Base-by-base conservation (phyloP, 1,140 invertebrate species). In the Oscheius sp. region DNA sequence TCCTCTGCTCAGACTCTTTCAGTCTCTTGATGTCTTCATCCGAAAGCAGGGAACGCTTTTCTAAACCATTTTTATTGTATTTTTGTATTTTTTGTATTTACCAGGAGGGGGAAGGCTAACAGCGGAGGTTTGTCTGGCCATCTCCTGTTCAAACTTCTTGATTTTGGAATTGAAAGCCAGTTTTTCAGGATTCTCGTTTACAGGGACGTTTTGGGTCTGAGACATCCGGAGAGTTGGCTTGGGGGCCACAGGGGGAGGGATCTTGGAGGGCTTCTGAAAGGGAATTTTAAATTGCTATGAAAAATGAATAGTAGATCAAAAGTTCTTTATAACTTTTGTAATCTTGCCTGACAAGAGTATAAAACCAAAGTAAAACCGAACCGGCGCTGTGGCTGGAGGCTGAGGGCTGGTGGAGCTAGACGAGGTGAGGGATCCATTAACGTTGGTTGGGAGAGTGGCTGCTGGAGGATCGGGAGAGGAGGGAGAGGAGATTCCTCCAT, bases 201-300 rank as follows among this genome's bases (percentile, higher is more conserved):
- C 10, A 10, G 74, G 45, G 35, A 74, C 36, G 32, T 58, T 74
- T 20, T 18, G n/a, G 7, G 55, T 52, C 20, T 68, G 77, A 31
- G 46, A n/a, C 0, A n/a, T 74, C 15, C 59, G 78, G 36, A 77
- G 28, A 32, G 31, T 45, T 3, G 73, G 73, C 46, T 79, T 79
- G 0, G 77, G 77, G 2, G 77, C 77, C 18, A 79, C 77, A 2
- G 79, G 79, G 1, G 79, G 78, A 1, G 78, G 78, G 15, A 77
- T 59, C 36, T 64, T 77, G 61, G 75, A 23, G 20, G 77, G 55
- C 36, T 75, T 61, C 38, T 71, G 61, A 31, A 36, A 28, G 35
- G n/a, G n/a, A n/a, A 28, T 72, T 1, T 31, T 32, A 23, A 18
- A 45, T 45, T 45, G 42, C 18, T 18, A 45, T 45, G 42, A 45